Evolutionary conservation across 2,797 vertebrate genomes (phyloP).

Genomic region (Melanotaenia pygmaea): DNA sequence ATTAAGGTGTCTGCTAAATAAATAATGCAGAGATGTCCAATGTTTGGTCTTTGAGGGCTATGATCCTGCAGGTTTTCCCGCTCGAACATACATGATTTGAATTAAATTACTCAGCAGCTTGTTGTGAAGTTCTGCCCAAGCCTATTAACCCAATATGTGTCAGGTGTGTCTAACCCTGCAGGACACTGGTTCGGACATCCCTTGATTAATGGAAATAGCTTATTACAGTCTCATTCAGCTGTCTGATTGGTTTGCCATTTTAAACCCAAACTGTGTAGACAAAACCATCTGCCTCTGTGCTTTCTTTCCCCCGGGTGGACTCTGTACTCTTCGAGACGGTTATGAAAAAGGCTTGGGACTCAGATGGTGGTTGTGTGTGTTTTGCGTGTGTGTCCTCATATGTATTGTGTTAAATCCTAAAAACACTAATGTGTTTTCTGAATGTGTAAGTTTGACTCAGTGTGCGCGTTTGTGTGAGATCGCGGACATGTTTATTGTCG

Average conservation of each 20-base stretch:
- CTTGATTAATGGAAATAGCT: not conserved
- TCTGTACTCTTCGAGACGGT: slow-evolving; percentile 43
- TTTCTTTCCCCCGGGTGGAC: slow-evolving; percentile 55
- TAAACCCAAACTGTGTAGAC: slow-evolving; percentile 49
- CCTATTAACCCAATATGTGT: not conserved
- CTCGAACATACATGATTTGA: not conserved
- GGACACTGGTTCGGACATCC: not conserved
- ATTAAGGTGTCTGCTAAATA: not conserved
- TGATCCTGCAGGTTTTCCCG: too few species aligned
- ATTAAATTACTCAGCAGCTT: not conserved
- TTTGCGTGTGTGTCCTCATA: slow-evolving; percentile 19
- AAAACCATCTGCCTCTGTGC: slow-evolving; percentile 64
- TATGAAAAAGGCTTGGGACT: slow-evolving; percentile 48
- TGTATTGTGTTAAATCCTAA: slow-evolving; percentile 34
- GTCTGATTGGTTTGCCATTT: slow-evolving; percentile 52
- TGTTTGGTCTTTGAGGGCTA: too few species aligned
- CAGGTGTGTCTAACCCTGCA: not conserved
- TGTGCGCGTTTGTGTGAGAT: slow-evolving; percentile 6
- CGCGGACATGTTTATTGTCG: slow-evolving; percentile 7
- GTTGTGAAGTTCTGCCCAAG: not conserved
- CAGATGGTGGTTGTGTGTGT: slow-evolving; percentile 56
- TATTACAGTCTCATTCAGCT: slow-evolving; percentile 30
- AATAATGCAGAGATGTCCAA: not conserved
- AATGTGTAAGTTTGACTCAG: not conserved
- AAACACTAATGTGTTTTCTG: slow-evolving; percentile 19